phyloP scores from a whole-genome alignment of 2,113 vertebrate genomes.

The Carassius gibelio region DNA sequence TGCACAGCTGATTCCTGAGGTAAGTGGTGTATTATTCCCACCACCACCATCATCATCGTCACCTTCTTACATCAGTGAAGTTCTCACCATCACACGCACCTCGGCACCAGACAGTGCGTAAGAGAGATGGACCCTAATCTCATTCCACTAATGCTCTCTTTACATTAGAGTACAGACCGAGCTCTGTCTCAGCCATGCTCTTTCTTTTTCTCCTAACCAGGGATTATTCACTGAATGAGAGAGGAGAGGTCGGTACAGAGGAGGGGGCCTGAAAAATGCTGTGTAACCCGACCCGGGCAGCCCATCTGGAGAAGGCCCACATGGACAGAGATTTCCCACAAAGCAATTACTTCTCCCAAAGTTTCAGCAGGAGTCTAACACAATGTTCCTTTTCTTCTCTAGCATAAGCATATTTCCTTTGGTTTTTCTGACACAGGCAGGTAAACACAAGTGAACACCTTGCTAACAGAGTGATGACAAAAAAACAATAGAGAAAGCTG shows the following conservation, averaged over 20 bases:
- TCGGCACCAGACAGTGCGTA: conserved; percentile 70
- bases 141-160: conserved; percentile 75
- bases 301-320: conserved; percentile 78
- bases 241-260: conserved; percentile 32
- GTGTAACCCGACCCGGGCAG: conserved; percentile 73
- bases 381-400: conserved; percentile 42
- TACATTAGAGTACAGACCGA: conserved; percentile 70
- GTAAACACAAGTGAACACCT: conserved; percentile 10
- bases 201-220: conserved; percentile 35
- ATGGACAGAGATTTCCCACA: conserved; percentile 76
- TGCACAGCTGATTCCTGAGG: background rate
- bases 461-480: no score
- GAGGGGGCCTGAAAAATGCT: conserved; percentile 71
- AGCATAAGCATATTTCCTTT: conserved; percentile 19
- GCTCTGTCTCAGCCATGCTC: conserved; percentile 65
- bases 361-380: conserved; percentile 55
- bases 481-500: background rate
- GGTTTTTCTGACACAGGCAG: background rate
- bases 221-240: conserved; percentile 19
- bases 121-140: conserved; percentile 70
- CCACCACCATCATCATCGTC: conserved; percentile 61
- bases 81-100: conserved; percentile 37
- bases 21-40: background rate
- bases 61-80: conserved; percentile 56
- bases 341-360: conserved; percentile 74